Base-by-base conservation (phyloP, 2,797 vertebrate genomes). In the Acanthiza pusilla region DNA sequence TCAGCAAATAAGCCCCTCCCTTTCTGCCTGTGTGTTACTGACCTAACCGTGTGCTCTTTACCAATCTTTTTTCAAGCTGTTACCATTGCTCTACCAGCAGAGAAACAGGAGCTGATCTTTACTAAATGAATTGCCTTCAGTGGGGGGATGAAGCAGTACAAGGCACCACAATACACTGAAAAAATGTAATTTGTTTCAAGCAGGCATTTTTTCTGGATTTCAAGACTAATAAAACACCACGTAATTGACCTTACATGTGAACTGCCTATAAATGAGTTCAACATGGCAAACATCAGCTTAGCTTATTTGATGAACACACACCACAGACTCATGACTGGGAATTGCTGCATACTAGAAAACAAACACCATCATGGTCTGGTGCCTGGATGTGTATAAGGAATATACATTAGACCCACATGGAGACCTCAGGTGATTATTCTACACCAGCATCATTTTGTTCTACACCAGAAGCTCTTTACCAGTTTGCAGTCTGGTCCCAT, bases 281-380 rank as follows among this genome's bases (percentile, higher is more conserved):
- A 9, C 9, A 30, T 7, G 16, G 45, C 63, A 79, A 90, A 79
- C 7, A 19, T 5, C 21, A n/a, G 6, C 22, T 65, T 34, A 21
- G 16, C 22, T 23, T 60, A 21, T 53, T 45, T 26, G 21, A 60
- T n/a, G 13, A 89, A 62, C 5, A 22, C 40, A 38, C 29, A 36
- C 9, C 7, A 22, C 43, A 60, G 19, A 18, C 34, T 63, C 15
- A 11, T 16, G 19, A 15, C 27, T 43, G 18, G 36, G 21, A 86
- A 48, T 25, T 7, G 1, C 43, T 73, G 30, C 15, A 2, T 13
- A 7, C 11, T 22, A 45, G 9, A 58, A 78, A 71, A 53, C 11
- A 67, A 60, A 30, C 27, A 43, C 9, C 13, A 4, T 30, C n/a
- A 16, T 1, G 0, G n/a, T n/a, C n/a, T n/a, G n/a, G n/a, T 15